Evolutionary conservation across 2,888 invertebrate species (phyloP), one percentile per base, ranked within the genome.

Genomic region (Epistrophella euchroma): DNA sequence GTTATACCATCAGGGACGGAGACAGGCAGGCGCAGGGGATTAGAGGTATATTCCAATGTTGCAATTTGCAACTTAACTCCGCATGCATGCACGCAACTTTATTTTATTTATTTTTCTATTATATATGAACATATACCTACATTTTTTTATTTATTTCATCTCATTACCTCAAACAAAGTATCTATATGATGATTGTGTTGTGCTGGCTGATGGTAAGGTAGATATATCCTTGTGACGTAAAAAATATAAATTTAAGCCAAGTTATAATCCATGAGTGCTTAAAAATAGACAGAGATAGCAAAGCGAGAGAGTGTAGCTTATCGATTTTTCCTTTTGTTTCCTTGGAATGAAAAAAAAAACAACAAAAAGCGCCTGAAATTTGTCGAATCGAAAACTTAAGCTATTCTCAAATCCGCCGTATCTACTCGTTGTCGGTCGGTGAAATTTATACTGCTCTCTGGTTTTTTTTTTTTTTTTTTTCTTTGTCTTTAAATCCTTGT

Each of bases 211-310:
- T 55, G 32, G 11, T n/a, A 4, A 19, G 32, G 13, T 55, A 6
- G 40, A 28, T 81, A 28, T 81, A 85, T 85, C 85, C 85, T 85
- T 85, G 76, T 76, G 76, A 81, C 72, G 75, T 45, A 72, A 62
- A 66, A 52, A 55, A 15, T 15, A 11, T 55, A 25, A 62, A 32
- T 47, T 47, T 50, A 35, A 70, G 55, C 28, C 58, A 28, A 56
- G 28, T 50, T 68, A 68, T 85, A 85, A 85, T 85, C 85, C 85
- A 56, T 45, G 80, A 15, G 32, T 47, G 66, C 66, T 66, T 35
- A 32, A 64, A 64, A 45, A 28, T 28, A 64, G 64, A 66, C 25
- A 66, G 32, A 66, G 47, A 58, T 55, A 45, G 60, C 73, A 73
- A 55, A 52, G 25, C 25, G 37, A 32, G 40, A 70, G 37, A 52